Evolutionary conservation across 2,113 vertebrate genomes (phyloP), one percentile per base, ranked within the genome.

Genomic region (Lepisosteus oculatus): DNA sequence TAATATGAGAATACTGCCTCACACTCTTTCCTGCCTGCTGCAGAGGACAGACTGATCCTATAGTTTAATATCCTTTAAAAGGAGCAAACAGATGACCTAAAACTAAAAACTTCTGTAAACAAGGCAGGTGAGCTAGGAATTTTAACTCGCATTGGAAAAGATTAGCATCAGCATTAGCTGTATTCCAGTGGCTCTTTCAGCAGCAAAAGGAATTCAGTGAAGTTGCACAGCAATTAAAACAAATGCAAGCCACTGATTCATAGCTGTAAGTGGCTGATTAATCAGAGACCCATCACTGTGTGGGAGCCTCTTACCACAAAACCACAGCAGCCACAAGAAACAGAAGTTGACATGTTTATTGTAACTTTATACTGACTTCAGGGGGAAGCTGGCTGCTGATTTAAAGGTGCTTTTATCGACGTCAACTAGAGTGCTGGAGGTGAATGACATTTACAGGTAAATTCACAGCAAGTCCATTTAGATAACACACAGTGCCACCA

Each of bases 401-500:
- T 80, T 80, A 85, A 64, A 72, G 51, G 65, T 29, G 61, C 69
- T 80, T 81, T 80, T 81, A 83, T 83, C 65, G 70, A 78, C 75
- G 79, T 81, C 77, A 85, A 76, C 76, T 73, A 72, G 64, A 14
- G 65, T 67, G 74, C 67, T 76, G 6, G 61, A 76, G 75, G 81
- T 83, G 83, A 83, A 43, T 79, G 81, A 77, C 79, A 79, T 81
- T 85, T 85, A 83, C 79, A 85, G 77, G 81, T 79, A 78, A 77
- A 76, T 73, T 79, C 74, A 67, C 56, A 68, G 55, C 59, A 69
- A 74, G 75, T 79, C 74, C 76, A 77, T 78, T 78, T 75, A 65
- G 70, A 77, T 77, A 81, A 80, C 74, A 65, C 77, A 77, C 45
- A 14, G 57, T 65, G 51, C 72, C 55, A 47, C 47, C 68, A 14